phyloP scores from a whole-genome alignment of 2,113 vertebrate genomes.

The Anarrhichthys ocellatus region DNA sequence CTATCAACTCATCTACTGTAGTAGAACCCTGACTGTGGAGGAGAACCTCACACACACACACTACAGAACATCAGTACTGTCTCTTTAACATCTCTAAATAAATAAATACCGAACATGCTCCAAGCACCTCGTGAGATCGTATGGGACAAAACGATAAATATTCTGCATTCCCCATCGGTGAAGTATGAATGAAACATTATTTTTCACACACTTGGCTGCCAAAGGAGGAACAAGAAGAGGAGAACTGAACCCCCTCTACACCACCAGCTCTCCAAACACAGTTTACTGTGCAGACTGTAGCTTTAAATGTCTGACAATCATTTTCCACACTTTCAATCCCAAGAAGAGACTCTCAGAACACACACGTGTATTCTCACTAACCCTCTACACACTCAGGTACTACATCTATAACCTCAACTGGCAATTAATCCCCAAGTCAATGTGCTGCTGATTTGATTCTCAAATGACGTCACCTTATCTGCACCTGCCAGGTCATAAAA shows the following conservation, averaged over 20 bases:
- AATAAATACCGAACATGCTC: background rate
- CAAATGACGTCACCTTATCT: background rate
- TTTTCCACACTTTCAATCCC: background rate
- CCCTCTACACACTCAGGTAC: background rate
- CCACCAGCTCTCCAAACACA: too few relatives aligned
- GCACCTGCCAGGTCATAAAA: background rate
- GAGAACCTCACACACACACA: too few relatives aligned
- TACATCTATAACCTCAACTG: background rate
- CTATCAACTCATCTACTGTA: too few relatives aligned
- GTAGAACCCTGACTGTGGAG: too few relatives aligned
- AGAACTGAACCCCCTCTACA: background rate
- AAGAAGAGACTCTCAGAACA: background rate
- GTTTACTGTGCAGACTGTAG: background rate
- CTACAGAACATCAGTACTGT: too few relatives aligned
- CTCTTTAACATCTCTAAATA: background rate
- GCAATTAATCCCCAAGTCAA: background rate
- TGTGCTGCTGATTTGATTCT: background rate
- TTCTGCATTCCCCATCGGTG: background rate
- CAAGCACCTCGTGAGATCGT: background rate
- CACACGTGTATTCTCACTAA: background rate
- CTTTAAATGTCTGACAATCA: background rate
- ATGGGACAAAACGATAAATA: background rate
- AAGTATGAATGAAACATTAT: background rate
- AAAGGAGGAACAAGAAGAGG: background rate
- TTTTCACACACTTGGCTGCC: background rate